phyloP scores from a whole-genome alignment of 2,113 vertebrate genomes.

The Naja naja region DNA sequence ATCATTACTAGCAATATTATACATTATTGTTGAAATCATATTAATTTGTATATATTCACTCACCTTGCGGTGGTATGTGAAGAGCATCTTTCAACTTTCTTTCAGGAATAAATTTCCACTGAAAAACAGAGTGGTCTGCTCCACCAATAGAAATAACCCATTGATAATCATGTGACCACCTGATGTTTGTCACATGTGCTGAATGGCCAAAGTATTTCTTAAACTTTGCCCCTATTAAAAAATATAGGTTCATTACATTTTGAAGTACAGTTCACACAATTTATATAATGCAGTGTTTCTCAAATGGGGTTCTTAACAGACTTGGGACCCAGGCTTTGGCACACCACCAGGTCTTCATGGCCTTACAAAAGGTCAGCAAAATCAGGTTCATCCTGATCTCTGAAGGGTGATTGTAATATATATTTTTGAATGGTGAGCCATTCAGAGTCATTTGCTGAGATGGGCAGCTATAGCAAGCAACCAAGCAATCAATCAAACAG shows the following conservation, averaged over 20 bases:
- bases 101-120: conserved; percentile 97
- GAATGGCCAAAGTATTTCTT: conserved; percentile 98
- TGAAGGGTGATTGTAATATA: neutral
- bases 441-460: neutral
- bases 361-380: neutral
- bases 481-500: neutral
- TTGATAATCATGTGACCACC: conserved; percentile 98
- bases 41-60: conserved; percentile 14
- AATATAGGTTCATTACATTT: conserved; percentile 31
- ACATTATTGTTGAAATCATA: neutral
- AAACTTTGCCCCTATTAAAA: conserved; percentile 90
- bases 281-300: neutral
- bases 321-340: neutral
- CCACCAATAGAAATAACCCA: conserved; percentile 98
- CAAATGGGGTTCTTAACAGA: neutral
- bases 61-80: conserved; percentile 93
- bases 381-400: neutral
- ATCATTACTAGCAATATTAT: neutral
- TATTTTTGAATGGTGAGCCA: neutral
- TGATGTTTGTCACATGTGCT: conserved; percentile 92
- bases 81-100: conserved; percentile 91
- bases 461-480: neutral
- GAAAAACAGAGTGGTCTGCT: conserved; percentile 97
- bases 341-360: neutral
- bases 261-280: conserved; percentile 4